Evolutionary conservation across 1,140 invertebrate genomes (phyloP), one percentile per base, ranked within the genome.

Genomic region (Drosophila insularis): DNA sequence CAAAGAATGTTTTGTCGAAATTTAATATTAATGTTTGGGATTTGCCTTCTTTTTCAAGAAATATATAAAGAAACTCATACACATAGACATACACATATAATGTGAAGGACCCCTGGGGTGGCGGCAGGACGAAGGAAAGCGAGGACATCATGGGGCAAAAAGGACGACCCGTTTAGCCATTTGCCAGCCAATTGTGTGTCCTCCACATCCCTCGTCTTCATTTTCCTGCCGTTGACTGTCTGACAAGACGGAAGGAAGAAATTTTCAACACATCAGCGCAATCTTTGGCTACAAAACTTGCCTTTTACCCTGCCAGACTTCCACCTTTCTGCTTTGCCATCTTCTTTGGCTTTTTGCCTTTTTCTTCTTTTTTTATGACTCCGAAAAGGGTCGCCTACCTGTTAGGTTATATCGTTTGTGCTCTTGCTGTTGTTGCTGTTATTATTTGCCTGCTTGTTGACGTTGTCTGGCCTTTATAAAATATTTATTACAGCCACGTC

Each of bases 111-210:
- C 43, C 43, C 43, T 50, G 43, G 43, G 43, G 63, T 71, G 63
- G 55, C 40, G 7, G 14, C 11, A 17, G 11, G 8, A 19, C 11
- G 2, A 50, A 17, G 2, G 43, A 50, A 43, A 53, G 27, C 27
- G 27, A 39, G 37, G 37, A 71, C 61, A 31, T 7, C 37, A 32
- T 39, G 56, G 62, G 70, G 59, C 63, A 62, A 71, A 27, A 69
- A 58, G 72, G 74, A 71, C 71, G 64, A 40, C 32, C 70, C 75
- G 63, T 73, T 81, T 81, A 79, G 81, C 81, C 82, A 86, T 86
- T 80, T 81, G 81, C 59, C 81, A 86, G 81, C 74, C 81, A 86
- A 86, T 86, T 86, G 82, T 86, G 81, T 81, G 71, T 71, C 81
- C 81, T 71, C 77, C 69, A 39, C 66, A 67, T 27, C 8, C 23